Percentiles rank a stretch among this genome's conserved stretches.
Conservation (phyloP, 2,888 invertebrate species). For the Eupithecia subumbrata region DNA sequence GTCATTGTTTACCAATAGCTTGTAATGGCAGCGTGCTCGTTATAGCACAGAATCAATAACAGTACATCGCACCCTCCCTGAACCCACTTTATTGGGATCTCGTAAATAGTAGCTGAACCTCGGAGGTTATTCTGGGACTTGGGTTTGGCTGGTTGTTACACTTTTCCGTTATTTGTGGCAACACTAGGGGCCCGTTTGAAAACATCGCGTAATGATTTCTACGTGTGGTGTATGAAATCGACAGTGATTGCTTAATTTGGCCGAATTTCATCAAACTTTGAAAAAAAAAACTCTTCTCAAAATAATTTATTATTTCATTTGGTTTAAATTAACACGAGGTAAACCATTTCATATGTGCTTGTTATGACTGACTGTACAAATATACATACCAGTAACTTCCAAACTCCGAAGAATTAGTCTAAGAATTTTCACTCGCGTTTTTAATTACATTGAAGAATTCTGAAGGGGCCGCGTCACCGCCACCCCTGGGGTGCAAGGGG, state of each 20-base stretch:
- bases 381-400: background rate
- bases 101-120: slow-evolving; percentile 14
- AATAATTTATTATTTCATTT: background rate
- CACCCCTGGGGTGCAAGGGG: slow-evolving; percentile 19
- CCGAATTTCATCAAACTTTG: background rate
- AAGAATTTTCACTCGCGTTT: slow-evolving; percentile 41
- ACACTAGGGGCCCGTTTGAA: background rate
- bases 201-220: background rate
- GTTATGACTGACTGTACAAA: background rate
- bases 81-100: slow-evolving; percentile 21
- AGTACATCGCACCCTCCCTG: slow-evolving; percentile 10
- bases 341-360: background rate
- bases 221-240: background rate
- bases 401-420: slow-evolving; percentile 27
- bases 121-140: slow-evolving; percentile 3
- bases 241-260: background rate
- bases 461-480: slow-evolving; percentile 45
- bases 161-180: slow-evolving; percentile 3
- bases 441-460: slow-evolving; percentile 60
- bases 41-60: slow-evolving; percentile 21
- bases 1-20: slow-evolving; percentile 23
- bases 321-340: background rate
- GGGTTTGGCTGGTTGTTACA: background rate
- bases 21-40: slow-evolving; percentile 24
- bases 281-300: background rate